phyloP scores from a whole-genome alignment of 2,888 invertebrate species.

The Thereva unica region DNA sequence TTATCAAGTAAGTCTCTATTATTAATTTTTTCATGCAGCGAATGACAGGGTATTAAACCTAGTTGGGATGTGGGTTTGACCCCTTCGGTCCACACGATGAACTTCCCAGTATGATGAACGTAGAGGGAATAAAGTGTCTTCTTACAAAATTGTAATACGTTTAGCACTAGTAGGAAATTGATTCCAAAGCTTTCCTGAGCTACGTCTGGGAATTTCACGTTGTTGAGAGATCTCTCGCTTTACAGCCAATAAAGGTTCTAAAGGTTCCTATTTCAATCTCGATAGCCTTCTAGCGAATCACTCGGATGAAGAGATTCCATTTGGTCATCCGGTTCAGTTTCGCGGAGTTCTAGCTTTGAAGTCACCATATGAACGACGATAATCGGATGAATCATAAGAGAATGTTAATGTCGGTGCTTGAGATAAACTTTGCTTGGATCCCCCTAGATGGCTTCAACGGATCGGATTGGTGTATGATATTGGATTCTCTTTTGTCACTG shows the following conservation, averaged over 20 bases:
- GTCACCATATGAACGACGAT: conserved; percentile 31
- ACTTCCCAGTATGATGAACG: too few species aligned
- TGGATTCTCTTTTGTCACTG: not conserved
- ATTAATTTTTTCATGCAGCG: too few species aligned
- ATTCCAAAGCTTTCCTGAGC: too few species aligned
- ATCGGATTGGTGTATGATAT: not conserved
- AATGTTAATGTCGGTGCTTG: conserved; percentile 11
- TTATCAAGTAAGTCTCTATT: too few species aligned
- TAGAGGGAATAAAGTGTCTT: too few species aligned
- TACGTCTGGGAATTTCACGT: conserved; percentile 39
- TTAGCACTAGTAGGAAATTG: too few species aligned
- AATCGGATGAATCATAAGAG: conserved; percentile 12
- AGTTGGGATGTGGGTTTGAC: too few species aligned
- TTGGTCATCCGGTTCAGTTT: conserved; percentile 39
- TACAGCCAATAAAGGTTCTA: conserved; percentile 31
- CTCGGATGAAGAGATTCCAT: conserved; percentile 48
- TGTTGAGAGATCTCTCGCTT: conserved; percentile 15
- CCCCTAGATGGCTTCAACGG: too few species aligned
- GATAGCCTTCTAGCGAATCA: conserved; percentile 51
- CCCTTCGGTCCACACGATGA: too few species aligned
- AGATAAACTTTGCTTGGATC: not conserved
- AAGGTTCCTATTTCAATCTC: conserved; percentile 47
- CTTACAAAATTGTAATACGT: too few species aligned
- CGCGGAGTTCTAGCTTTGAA: not conserved
- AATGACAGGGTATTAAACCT: too few species aligned